These are phyloP conservation scores for Sebastes elongatus DNA, from an alignment of 2,797 vertebrate genomes.

Conservation along the genomic window DNA sequence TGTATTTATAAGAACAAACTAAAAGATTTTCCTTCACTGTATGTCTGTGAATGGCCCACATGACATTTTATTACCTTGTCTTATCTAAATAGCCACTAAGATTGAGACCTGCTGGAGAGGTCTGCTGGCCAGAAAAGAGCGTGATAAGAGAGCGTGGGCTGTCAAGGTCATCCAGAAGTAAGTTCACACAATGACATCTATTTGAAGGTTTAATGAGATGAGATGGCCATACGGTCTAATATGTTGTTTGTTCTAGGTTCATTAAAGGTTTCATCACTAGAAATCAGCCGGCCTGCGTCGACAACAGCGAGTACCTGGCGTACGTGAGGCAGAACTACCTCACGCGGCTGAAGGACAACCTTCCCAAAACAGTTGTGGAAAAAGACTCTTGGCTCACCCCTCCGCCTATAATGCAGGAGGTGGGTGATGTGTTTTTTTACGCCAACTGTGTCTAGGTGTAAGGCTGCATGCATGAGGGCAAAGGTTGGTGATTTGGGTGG, in stretches of 20 bases:
- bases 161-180: conserved; percentile 90
- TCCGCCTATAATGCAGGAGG: conserved; percentile 88
- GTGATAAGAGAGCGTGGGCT: conserved; percentile 89
- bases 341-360: conserved; percentile 84
- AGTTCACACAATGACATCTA: conserved; percentile 10
- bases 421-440: conserved; percentile 44
- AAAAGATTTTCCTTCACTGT: neutral
- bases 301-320: conserved; percentile 87
- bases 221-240: neutral
- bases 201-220: neutral
- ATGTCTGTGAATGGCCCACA: rapidly evolving
- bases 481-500: neutral
- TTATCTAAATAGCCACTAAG: conserved; percentile 85
- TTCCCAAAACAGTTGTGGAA: conserved; percentile 89
- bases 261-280: conserved; percentile 93
- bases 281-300: conserved; percentile 79
- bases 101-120: conserved; percentile 94
- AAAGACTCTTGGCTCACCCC: conserved; percentile 87
- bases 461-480: neutral
- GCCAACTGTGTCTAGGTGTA: neutral
- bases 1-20: neutral
- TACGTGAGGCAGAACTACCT: conserved; percentile 89
- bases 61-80: neutral
- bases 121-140: conserved; percentile 85
- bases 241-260: conserved; percentile 79